Conservation (phyloP, 2,113 vertebrate genomes). For the Marmota monax region DNA sequence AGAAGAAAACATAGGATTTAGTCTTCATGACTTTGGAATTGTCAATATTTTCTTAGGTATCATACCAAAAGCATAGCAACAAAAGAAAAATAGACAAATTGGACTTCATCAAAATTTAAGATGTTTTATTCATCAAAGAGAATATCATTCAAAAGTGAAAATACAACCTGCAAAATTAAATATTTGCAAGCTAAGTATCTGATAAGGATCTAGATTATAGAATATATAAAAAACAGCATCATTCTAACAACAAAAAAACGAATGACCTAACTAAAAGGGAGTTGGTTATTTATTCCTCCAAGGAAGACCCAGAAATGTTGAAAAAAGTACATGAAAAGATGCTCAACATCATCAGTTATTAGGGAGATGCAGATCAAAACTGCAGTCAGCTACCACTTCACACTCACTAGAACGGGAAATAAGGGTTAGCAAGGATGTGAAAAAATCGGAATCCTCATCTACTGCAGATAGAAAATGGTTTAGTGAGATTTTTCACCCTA, state of each 20-base stretch:
- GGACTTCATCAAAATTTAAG: not conserved
- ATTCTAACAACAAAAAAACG: not conserved
- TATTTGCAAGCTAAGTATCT: not conserved
- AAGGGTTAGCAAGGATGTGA: not conserved
- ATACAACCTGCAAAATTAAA: not conserved
- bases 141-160: not conserved
- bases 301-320: not conserved
- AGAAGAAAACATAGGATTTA: not conserved
- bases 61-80: not conserved
- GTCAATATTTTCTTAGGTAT: not conserved
- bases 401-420: not conserved
- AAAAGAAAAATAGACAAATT: not conserved
- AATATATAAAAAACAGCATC: slow-evolving; percentile 26
- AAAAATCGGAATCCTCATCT: not conserved
- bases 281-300: not conserved
- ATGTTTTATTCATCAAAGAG: not conserved
- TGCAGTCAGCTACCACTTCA: not conserved
- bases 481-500: too few relatives aligned
- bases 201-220: not conserved
- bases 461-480: not conserved
- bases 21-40: not conserved
- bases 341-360: not conserved
- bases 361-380: not conserved
- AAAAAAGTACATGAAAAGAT: not conserved
- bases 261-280: not conserved